Base-by-base conservation (phyloP, 2,888 invertebrate species). In the Athalia rosae region DNA sequence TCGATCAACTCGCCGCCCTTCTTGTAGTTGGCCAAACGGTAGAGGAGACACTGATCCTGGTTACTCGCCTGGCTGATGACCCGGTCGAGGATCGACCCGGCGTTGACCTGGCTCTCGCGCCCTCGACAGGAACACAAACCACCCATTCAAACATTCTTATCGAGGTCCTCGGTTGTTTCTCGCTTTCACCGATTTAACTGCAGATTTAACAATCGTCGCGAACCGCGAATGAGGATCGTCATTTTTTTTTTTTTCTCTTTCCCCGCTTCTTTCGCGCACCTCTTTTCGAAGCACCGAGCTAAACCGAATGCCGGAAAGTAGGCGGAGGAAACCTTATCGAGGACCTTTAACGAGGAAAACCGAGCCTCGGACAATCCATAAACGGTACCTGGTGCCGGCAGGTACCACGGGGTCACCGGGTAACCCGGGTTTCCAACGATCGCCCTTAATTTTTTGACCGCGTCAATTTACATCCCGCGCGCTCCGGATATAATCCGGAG, bases 1-100 rank as follows among this genome's bases (percentile, higher is more conserved):
- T 97, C 97, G 69, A 98, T 93, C 13, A 98, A 91, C 82, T 98
- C 95, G 4, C 98, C 98, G 62, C 97, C 96, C 91, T 97, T 95
- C 88, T 97, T 97, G 89, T 97, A 97, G 91, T 97, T 96, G 6
- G 97, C 97, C 78, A 97, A 91, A 87, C 95, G 95, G 89, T 97
- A 97, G 0, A 97, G 91, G 43, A 97, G 92, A 82, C 97, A 97
- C 87, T 96, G 96, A 86, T 96, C 96, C 86, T 96, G 95, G 84
- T 94, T 95, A 78, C 95, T 95, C 0, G 96, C 95, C 85, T 97
- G 97, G 13, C 97, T 97, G 86, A 97, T 97, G 80, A 97, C 97
- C 66, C 96, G 92, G 89, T 97, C 97, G 85, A 97, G 93, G 79
- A 97, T 97, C 56, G 96, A 95, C 76, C 97, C 96, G 62, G 93